Evolutionary conservation across 2,888 invertebrate genomes (phyloP), one percentile per base, ranked within the genome.

Genomic region (Escarpia spicata): DNA sequence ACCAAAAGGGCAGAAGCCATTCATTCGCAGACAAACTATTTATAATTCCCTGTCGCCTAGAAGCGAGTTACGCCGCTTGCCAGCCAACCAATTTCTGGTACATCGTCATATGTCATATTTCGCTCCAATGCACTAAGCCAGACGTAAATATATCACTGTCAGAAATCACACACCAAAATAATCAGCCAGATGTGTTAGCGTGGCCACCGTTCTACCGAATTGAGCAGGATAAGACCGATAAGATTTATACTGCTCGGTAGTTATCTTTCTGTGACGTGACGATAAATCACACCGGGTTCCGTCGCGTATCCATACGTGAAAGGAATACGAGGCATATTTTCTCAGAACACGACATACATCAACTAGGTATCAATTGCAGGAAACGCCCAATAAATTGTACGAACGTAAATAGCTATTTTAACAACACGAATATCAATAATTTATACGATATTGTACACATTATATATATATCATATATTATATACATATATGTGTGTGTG

Each of bases 41-140:
- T 75, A 75, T 75, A 75, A 75, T 75, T 26, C 75, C 75, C 19
- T 8, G 60, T 60, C 60, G 60, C 60, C 26, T 60, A 19, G 60
- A 75, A 75, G 75, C n/a, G 26, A n/a, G 19, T 37, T 75, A n/a
- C n/a, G 75, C 75, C 26, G 75, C 75, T 3, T 26, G n/a, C 19
- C 2, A n/a, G 19, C n/a, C 19, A 75, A 26, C 75, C 75, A 26
- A 75, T 75, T 75, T 75, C 75, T 6, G 26, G 75, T 75, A 19
- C 75, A 75, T 75, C 75, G 75, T n/a, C 26, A 75, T 75, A 75
- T 75, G 75, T 75, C 75, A 75, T 75, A 75, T 75, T 26, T 75
- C 75, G 75, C 75, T 26, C 6, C 26, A 75, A 1, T 26, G 75
- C 75, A 75, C 75, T 75, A n/a, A n/a, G 19, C 75, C 75, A 75